phyloP scores from a whole-genome alignment of 2,113 vertebrate genomes.

The Leptobrachium leishanense region DNA sequence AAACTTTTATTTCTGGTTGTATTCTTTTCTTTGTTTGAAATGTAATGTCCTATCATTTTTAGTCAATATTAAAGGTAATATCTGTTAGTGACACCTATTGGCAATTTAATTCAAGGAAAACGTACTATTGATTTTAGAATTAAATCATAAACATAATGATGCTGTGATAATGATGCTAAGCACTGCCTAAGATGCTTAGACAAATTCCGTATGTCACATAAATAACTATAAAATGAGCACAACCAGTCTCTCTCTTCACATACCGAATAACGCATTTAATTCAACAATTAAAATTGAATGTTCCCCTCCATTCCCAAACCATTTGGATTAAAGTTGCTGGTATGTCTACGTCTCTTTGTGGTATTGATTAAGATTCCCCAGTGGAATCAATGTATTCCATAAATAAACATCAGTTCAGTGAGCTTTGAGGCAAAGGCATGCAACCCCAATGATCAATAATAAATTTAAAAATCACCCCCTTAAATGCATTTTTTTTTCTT shows the following conservation, averaged over 20 bases:
- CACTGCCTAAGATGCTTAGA: neutral
- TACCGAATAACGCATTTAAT: neutral
- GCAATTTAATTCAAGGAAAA: no score
- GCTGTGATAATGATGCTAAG: no score
- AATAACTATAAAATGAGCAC: neutral
- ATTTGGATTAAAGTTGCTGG: neutral
- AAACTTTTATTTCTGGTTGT: no score
- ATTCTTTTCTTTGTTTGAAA: no score
- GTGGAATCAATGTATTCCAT: slow-evolving; percentile 11
- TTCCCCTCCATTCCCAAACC: neutral
- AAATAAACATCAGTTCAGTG: slow-evolving; percentile 43
- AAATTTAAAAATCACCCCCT: slow-evolving; percentile 22
- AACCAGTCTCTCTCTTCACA: neutral
- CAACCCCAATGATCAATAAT: slow-evolving; percentile 40
- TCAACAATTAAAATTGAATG: neutral
- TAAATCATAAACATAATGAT: no score
- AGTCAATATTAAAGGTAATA: no score
- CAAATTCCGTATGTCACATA: neutral
- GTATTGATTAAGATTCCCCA: slow-evolving; percentile 36
- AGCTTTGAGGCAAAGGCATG: slow-evolving; percentile 41
- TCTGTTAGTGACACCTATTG: no score
- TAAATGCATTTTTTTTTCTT: neutral
- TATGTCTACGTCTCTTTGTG: neutral
- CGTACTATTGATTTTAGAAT: no score
- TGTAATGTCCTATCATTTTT: no score